A percentile compares a stretch with the other conserved stretches of the same genome.
Evolutionary conservation across 2,113 vertebrate genomes (phyloP).

Genomic region (Speoplatyrhinus poulsoni): DNA sequence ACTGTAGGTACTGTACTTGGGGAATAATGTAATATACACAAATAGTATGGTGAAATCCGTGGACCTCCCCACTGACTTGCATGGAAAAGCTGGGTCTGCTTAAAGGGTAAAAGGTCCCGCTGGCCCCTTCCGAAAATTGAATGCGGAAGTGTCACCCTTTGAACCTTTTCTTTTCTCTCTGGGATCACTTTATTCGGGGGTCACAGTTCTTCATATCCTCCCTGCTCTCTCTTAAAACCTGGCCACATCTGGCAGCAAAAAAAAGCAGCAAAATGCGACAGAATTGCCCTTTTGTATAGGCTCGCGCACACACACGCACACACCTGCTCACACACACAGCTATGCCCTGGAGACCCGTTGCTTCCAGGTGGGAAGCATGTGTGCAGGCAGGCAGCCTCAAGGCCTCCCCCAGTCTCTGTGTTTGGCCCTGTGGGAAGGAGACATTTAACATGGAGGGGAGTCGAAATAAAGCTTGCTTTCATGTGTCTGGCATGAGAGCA

Average conservation of each 20-base stretch:
- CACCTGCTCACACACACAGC: not conserved
- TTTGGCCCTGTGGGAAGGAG: slow-evolving; percentile 22
- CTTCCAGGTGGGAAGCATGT: slow-evolving; percentile 23
- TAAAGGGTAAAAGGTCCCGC: too few relatives aligned
- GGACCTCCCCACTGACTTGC: too few relatives aligned
- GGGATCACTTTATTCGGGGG: too few relatives aligned
- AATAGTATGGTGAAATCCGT: too few relatives aligned
- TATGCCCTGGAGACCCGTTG: slow-evolving; percentile 24
- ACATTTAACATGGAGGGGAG: slow-evolving; percentile 17
- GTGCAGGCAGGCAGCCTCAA: slow-evolving; percentile 40
- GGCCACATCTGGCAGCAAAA: slow-evolving; percentile 50
- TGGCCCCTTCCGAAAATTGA: too few relatives aligned
- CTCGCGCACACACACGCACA: slow-evolving; percentile 24
- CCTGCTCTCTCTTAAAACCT: not conserved
- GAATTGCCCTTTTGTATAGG: not conserved
- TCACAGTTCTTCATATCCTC: not conserved
- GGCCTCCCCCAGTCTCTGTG: slow-evolving; percentile 26
- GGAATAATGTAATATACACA: too few relatives aligned
- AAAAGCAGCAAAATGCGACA: not conserved
- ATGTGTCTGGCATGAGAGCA: too few relatives aligned
- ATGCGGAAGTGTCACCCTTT: too few relatives aligned
- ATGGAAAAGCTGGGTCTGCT: too few relatives aligned
- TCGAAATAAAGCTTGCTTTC: too few relatives aligned
- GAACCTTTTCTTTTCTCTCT: slow-evolving; percentile 31
- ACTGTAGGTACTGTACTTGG: too few relatives aligned